These are phyloP conservation scores for Malurus elegans DNA, from an alignment of 2,113 vertebrate genomes.

Conservation along the genomic window DNA sequence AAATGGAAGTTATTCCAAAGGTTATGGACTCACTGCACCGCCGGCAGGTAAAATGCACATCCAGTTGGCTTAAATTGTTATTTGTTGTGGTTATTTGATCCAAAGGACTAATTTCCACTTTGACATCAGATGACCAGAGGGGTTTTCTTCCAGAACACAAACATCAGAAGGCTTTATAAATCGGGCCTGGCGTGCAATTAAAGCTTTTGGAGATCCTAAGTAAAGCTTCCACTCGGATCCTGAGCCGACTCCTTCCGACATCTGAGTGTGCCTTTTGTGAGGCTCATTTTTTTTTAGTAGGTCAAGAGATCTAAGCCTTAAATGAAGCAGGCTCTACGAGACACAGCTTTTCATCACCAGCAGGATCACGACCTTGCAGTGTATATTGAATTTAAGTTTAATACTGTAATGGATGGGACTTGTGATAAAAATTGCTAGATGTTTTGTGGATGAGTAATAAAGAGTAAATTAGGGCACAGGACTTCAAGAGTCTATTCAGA, in stretches of 20 bases:
- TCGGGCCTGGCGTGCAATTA: background rate
- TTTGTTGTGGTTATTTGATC: conserved; percentile 33
- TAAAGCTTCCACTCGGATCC: background rate
- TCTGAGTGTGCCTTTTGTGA: background rate
- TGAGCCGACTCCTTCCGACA: background rate
- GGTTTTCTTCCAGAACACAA: background rate
- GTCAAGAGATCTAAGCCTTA: conserved; percentile 38
- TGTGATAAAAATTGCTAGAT: conserved; percentile 54
- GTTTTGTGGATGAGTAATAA: conserved; percentile 51
- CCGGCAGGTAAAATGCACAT: background rate
- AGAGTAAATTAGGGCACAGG: conserved; percentile 3
- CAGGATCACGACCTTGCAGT: conserved; percentile 8
- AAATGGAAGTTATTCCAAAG: conserved; percentile 16
- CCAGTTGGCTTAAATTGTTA: background rate
- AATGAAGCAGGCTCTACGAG: conserved; percentile 23
- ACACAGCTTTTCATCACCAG: conserved; percentile 43
- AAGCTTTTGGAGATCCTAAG: background rate
- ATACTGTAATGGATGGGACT: conserved; percentile 53
- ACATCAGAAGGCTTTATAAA: conserved; percentile 22
- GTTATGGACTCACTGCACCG: background rate
- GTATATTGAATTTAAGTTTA: conserved; percentile 59
- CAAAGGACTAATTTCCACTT: conserved; percentile 25
- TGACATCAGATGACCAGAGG: conserved; percentile 12
- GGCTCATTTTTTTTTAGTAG: background rate
- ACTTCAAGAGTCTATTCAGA: conserved; percentile 16